Base-by-base conservation (phyloP, 2,113 vertebrate genomes). In the Lucifuga dentata region DNA sequence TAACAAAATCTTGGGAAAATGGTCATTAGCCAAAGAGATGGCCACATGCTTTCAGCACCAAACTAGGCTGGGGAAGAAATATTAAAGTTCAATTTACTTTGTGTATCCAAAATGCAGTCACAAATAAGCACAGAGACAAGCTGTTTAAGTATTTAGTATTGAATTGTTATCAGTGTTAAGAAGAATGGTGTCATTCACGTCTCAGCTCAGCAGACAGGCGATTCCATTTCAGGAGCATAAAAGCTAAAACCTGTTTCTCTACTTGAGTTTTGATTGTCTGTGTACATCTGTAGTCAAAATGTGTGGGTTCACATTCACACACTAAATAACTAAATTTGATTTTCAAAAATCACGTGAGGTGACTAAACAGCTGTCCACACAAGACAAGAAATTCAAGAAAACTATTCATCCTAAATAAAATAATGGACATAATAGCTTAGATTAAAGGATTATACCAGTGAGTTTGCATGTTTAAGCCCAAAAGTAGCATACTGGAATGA, bases 211-310 rank as follows among this genome's bases (percentile, higher is more conserved):
- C 16, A 16, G 24, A 26, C 11, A 46, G 15, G 11, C 11, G 35
- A 45, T 13, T 12, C 2, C 9, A 55, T 35, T 15, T 41, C 16
- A 29, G n/a, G 8, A 59, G 16, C 19, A 17, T 53, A n/a, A 35
- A 23, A 32, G 38, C 11, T 36, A 2, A 5, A 45, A 51, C 2
- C 24, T 38, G 7, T 3, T 21, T 3, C 12, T 48, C 12, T 48
- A 55, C 15, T 16, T 24, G n/a, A 55, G 36, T 23, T 69, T n/a
- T 35, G 26, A 62, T 16, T 15, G 7, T 35, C 15, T 38, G 10
- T 36, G n/a, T n/a, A n/a, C n/a, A n/a, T n/a, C n/a, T n/a, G n/a
- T n/a, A n/a, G n/a, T n/a, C n/a, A n/a, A n/a, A n/a, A n/a, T n/a
- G n/a, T n/a, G n/a, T n/a, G n/a, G n/a, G n/a, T n/a, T n/a, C n/a